Evolutionary conservation across 2,797 vertebrate species (phyloP), one percentile per base, ranked within the genome.

Genomic region (Rhinoraja longicauda): DNA sequence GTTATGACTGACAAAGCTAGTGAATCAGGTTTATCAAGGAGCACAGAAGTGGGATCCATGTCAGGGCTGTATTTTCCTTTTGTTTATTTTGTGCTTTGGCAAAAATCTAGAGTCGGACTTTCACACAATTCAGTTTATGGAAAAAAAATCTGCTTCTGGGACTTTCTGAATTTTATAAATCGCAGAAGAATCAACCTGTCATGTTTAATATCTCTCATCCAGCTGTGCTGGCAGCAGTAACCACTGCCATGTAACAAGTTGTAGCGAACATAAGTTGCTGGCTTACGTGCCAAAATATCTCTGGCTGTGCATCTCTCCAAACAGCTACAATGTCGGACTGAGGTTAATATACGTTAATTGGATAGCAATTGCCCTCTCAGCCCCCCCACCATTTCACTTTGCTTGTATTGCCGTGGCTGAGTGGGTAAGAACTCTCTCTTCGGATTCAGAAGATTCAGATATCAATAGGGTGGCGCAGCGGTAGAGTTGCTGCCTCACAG

Each of bases 171-270:
- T 67, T 36, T 8, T 67, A 36, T 88, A 64, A 64, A 67, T 88
- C 88, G n/a, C 84, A 67, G 62, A 59, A 36, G 62, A 88, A 64
- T 88, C 32, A 88, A 59, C 17, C 62, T 88, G 62, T 67, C 84
- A 88, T 88, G 82, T 62, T 86, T 88, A 67, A 36, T 88, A 88
- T 88, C 15, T 8, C 84, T 67, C n/a, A 88, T 67, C 84, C n/a
- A 36, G 84, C 59, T 67, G n/a, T n/a, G 36, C 15, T 67, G 62
- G n/a, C 62, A 88, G 32, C n/a, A 88, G 29, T 13, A 15, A 62
- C 82, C 29, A 24, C 62, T n/a, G 82, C 57, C 82, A 59, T 57
- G 15, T 62, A 62, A 86, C 82, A 86, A 86, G 57, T 86, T 86
- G 82, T 62, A n/a, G 10, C 62, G 64, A 88, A 36, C 17, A 67